Evolutionary conservation across 2,797 vertebrate species (phyloP), one percentile per base, ranked within the genome.

Genomic region (Hozukius guyotensis): DNA sequence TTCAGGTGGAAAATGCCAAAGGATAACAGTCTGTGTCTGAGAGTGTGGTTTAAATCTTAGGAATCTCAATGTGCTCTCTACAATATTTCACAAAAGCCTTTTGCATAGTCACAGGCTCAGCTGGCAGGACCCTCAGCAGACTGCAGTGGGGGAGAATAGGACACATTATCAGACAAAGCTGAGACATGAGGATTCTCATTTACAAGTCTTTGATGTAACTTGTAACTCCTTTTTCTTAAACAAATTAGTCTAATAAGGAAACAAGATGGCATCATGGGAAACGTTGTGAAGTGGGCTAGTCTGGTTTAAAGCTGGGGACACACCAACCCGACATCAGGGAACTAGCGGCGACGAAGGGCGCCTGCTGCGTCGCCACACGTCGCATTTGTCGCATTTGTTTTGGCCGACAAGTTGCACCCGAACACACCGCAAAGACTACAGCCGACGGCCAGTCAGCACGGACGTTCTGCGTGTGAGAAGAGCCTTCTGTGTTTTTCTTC

Each of bases 1-100:
- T 74, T 85, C 64, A 69, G 81, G 69, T 85, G 76, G 89, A 86
- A 93, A 90, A 94, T 89, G 76, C 72, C 87, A 89, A 84, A 81
- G 78, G 78, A 87, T 70, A 89, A 79, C 59, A 59, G 81, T 32
- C 66, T 72, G 62, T 56, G 79, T 83, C 71, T 81, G 68, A 69
- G 75, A 89, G 83, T 66, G 75, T 31, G n/a, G 32, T 60, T 65
- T 55, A 42, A 81, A 65, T 67, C 80, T 76, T 24, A 31, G 71
- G 81, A 80, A 83, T 88, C 60, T 62, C 64, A 80, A 67, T 84
- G 77, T 0, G 7, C 56, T 72, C 66, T 42, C 67, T n/a, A 32
- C 77, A 46, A 22, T 61, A 38, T 81, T 67, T 78, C 63, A 64
- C 29, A 52, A 79, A 64, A 75, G 34, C 13, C 42, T 14, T 78